Conservation (phyloP, 2,797 vertebrate genomes). For the Siniperca obscura region DNA sequence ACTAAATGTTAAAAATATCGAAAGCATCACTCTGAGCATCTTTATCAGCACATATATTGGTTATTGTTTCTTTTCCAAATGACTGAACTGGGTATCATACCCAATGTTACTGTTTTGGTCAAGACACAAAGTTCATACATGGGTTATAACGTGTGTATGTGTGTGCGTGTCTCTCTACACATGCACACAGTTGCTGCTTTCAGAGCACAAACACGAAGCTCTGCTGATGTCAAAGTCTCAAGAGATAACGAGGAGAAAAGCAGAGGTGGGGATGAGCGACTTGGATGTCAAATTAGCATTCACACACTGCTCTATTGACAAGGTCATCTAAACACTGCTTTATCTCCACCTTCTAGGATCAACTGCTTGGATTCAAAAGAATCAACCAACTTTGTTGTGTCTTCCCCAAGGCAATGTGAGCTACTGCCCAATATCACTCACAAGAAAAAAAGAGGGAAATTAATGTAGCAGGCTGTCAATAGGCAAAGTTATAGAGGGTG, state of each 20-base stretch:
- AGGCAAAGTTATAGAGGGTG: conserved; percentile 38
- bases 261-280: conserved; percentile 46
- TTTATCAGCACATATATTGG: not conserved
- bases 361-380: conserved; percentile 61
- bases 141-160: not conserved
- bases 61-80: not conserved
- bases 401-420: conserved; percentile 50
- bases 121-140: not conserved
- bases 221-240: conserved; percentile 65
- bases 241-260: conserved; percentile 62
- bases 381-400: conserved; percentile 41
- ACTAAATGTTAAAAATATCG: not conserved
- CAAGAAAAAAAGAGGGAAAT: conserved; percentile 28
- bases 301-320: conserved; percentile 69
- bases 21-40: not conserved
- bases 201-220: conserved; percentile 42
- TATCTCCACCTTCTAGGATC: conserved; percentile 61
- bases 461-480: conserved; percentile 53
- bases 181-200: conserved; percentile 45
- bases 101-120: conserved; percentile 3
- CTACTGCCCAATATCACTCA: conserved; percentile 58
- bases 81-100: not conserved
- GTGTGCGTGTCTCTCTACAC: not conserved
- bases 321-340: conserved; percentile 74
- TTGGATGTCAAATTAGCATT: conserved; percentile 71